These are phyloP conservation scores for Cydia pomonella DNA, from an alignment of 1,140 invertebrate genomes.

Conservation along the genomic window DNA sequence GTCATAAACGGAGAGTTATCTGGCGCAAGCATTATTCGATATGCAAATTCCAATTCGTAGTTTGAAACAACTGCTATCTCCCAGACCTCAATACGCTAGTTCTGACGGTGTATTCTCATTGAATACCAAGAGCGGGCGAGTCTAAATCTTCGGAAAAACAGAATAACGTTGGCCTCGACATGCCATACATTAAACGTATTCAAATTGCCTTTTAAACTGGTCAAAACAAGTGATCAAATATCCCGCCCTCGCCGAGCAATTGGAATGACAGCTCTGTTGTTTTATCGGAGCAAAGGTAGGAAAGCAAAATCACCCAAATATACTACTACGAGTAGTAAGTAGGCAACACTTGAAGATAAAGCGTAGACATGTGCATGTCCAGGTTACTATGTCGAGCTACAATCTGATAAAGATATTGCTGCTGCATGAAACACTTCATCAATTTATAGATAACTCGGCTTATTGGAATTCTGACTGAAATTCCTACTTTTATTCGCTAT, in stretches of 20 bases:
- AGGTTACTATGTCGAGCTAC: conserved; percentile 20
- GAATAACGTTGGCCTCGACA: not conserved
- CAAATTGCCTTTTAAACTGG: not conserved
- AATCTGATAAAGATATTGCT: conserved; percentile 24
- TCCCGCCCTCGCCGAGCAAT: not conserved
- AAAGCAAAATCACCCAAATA: conserved; percentile 14
- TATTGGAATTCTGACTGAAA: not conserved
- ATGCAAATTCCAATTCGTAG: not conserved
- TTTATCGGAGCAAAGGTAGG: conserved; percentile 5
- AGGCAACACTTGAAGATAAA: not conserved
- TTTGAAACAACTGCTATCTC: not conserved
- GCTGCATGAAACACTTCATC: not conserved
- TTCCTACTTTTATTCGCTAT: not conserved
- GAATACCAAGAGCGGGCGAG: too few species aligned
- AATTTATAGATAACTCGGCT: not conserved
- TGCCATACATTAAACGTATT: not conserved
- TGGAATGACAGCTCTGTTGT: not conserved
- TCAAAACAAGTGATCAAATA: not conserved
- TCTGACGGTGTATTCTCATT: not conserved
- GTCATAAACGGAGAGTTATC: not conserved
- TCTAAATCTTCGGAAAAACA: not conserved
- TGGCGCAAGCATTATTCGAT: not conserved
- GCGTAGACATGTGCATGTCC: not conserved
- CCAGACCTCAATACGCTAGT: not conserved
- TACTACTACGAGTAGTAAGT: not conserved